Base-by-base conservation (phyloP, 1,140 invertebrate genomes). In the Lasioglossum albipes region DNA sequence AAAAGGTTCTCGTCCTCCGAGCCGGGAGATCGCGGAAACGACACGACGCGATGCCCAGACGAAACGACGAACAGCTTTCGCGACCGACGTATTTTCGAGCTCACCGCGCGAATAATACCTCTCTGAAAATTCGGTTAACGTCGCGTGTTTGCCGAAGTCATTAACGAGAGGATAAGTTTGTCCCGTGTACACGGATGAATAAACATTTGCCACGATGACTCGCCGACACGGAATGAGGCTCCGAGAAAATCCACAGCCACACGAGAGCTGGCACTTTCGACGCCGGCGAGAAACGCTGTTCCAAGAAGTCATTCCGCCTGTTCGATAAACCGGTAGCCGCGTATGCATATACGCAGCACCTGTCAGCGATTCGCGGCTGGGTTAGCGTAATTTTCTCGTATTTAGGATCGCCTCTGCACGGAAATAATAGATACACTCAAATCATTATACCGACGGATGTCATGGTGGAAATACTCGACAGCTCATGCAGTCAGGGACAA, bases 161-260 rank as follows among this genome's bases (percentile, higher is more conserved):
- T 87, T 87, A 84, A 86, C 10, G 70, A 54, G 27, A 49, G 76
- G 65, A 82, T 82, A 82, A 82, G 81, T 82, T 82, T 82, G 75
- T 66, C 68, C 75, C 52, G 81, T 81, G 82, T 82, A 82, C 75
- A 78, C 80, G 54, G 52, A 73, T 80, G 83, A 68, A 81, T 84
- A 88, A 88, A 88, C 84, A 88, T 88, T 88, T 83, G 77, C 83
- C 77, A 73, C 45, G 66, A 82, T 82, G 75, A 78, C 79, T 83
- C 76, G 83, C 78, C 81, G 73, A 87, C 82, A 67, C 80, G 82
- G 79, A 61, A 73, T 36, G 52, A 49, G 61, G 31, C 52, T 61
- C 22, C 57, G 78, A 62, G 69, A 81, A 82, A 80, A 81, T 80
- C 78, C 83, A 7, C 18, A 79, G 77, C 77, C 79, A 70, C 72